Base-by-base conservation (phyloP, 2,888 invertebrate species). In the Tachina lurida region DNA sequence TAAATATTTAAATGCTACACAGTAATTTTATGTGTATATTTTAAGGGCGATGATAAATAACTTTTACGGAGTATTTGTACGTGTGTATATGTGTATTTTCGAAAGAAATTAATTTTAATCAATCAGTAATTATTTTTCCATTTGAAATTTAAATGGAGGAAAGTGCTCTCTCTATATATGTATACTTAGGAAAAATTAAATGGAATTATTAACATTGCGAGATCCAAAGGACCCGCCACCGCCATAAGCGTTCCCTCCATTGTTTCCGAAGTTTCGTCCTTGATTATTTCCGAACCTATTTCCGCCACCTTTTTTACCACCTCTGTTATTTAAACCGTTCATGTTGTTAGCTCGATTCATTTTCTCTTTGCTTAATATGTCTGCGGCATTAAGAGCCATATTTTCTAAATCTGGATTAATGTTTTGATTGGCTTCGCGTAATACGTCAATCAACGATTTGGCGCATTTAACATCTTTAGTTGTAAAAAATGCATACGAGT, bases 401-500 rank as follows among this genome's bases (percentile, higher is more conserved):
- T 96, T 95, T 88, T 95, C 94, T 56, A 98, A 94, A 91, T 97
- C 97, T 10, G 97, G 97, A 92, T 97, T 97, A 62, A 98, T 94
- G 84, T 95, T 95, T 94, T 97, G 97, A 89, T 98, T 97, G 63
- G 98, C 98, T 94, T 98, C 98, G 88, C 95, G 94, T 68, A 98
- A 94, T 17, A 98, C 97, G 87, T 97, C 96, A 54, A 98, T 95
- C 82, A 98, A 94, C 90, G 97, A 97, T 92, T 95, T 95, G 2
- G 97, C 97, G 93, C 98, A 97, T 89, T 96, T 96, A 68, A 95
- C 95, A 92, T 98, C 98, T 88, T 95, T 95, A 15, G 96, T 96
- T 19, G 98, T 98, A 93, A 98, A 98, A 94, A 98, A 98, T 47
- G 98, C 98, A 93, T 98, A 98, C 19, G 98, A 97, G 63, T 98